These are phyloP conservation scores for Aythya baeri DNA, from an alignment of 2,113 vertebrate genomes.

Conservation along the genomic window DNA sequence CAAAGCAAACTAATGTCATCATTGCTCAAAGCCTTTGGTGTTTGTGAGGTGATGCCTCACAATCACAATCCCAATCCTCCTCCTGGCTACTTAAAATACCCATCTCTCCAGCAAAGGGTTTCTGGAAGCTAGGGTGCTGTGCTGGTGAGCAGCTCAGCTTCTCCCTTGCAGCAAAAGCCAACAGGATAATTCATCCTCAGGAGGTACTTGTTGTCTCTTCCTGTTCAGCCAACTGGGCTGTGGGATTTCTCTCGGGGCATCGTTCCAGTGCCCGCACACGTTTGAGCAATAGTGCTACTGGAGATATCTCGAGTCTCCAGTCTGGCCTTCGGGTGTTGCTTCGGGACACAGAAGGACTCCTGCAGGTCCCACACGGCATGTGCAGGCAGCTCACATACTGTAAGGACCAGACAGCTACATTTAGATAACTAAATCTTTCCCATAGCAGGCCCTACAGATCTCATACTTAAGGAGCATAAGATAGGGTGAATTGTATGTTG, in stretches of 20 bases:
- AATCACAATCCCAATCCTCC: neutral
- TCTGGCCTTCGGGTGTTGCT: neutral
- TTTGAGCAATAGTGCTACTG: neutral
- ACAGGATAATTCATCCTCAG: neutral
- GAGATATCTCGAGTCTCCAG: neutral
- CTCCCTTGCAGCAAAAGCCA: neutral
- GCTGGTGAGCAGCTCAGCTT: neutral
- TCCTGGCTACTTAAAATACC: neutral
- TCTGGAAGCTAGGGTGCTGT: neutral
- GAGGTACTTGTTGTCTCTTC: neutral
- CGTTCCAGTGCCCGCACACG: neutral
- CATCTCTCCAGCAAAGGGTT: neutral
- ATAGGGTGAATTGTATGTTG: neutral
- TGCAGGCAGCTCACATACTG: neutral
- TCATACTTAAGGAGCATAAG: neutral
- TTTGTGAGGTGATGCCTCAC: neutral
- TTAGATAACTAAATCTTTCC: neutral
- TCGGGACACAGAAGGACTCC: neutral
- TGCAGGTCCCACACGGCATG: neutral
- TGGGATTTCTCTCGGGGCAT: neutral
- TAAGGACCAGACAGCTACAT: slow-evolving; percentile 6
- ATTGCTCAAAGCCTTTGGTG: neutral
- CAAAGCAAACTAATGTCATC: neutral
- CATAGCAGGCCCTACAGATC: neutral
- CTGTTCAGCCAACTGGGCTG: neutral